Conservation (phyloP, 2,113 vertebrate genomes). For the Peromyscus maniculatus region DNA sequence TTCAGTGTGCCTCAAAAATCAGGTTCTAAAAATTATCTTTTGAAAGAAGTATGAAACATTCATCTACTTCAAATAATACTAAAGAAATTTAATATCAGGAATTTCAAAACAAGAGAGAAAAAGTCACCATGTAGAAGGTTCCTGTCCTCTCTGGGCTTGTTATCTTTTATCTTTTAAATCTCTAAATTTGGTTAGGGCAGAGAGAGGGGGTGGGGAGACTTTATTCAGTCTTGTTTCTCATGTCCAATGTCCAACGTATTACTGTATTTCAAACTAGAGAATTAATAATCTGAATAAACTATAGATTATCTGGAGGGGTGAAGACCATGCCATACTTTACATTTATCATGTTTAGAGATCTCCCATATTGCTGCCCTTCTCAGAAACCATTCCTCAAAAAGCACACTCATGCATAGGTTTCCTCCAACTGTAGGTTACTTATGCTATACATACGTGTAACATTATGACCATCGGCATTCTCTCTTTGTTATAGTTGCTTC, state of each 20-base stretch:
- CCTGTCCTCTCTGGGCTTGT: neutral
- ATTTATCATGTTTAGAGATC: neutral
- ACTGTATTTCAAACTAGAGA: neutral
- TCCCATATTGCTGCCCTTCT: neutral
- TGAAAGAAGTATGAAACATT: neutral
- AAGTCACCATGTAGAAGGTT: neutral
- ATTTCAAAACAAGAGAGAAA: neutral
- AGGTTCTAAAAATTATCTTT: neutral
- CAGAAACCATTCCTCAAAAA: neutral
- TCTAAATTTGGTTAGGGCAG: neutral
- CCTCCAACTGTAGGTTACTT: neutral
- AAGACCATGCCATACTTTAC: neutral
- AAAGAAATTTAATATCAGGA: slow-evolving; percentile 36
- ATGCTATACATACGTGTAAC: neutral
- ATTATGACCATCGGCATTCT: neutral
- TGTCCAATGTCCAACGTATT: no score
- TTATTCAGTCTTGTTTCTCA: neutral
- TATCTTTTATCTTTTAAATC: neutral
- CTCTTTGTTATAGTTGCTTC: neutral
- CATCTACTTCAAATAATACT: neutral
- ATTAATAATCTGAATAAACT: neutral
- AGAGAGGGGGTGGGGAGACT: neutral
- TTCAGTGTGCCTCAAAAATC: neutral
- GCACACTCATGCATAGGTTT: neutral
- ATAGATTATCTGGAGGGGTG: neutral